phyloP scores from a whole-genome alignment of 2,797 vertebrate genomes.

The Semotilus atromaculatus region DNA sequence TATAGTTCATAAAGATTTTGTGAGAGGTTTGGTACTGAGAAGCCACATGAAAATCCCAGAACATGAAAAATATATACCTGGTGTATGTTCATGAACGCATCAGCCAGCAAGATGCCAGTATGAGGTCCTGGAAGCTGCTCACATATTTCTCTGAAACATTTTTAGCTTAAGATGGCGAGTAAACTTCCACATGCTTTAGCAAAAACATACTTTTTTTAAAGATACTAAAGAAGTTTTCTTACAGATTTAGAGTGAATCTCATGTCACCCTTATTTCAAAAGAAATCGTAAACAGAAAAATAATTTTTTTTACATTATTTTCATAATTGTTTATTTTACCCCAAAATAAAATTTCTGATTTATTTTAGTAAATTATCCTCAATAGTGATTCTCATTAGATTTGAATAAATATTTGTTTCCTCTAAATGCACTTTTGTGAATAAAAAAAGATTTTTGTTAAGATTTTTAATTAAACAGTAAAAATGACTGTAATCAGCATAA shows the following conservation, averaged over 20 bases:
- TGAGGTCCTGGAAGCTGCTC: slow-evolving; percentile 74
- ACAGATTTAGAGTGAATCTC: not conserved
- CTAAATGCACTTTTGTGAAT: not conserved
- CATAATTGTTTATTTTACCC: not conserved
- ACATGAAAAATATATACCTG: slow-evolving; percentile 66
- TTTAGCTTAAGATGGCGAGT: not conserved
- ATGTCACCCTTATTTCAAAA: not conserved
- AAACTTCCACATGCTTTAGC: not conserved
- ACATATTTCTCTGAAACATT: slow-evolving; percentile 73
- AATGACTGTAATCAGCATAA: not conserved
- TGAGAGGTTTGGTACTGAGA: not conserved
- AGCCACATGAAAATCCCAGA: not conserved
- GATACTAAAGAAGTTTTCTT: not conserved
- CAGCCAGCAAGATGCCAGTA: slow-evolving; percentile 75
- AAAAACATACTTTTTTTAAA: not conserved
- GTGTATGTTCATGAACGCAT: slow-evolving; percentile 81
- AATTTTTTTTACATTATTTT: not conserved
- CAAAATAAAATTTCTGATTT: not conserved
- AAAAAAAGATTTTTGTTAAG: not conserved
- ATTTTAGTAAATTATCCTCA: not conserved
- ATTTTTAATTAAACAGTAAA: not conserved
- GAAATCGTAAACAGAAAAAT: not conserved
- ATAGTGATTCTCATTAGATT: not conserved
- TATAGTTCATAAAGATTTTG: not conserved
- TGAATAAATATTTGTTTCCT: not conserved